Percentiles rank a stretch among this genome's conserved stretches.
phyloP scores from a whole-genome alignment of 2,113 vertebrate species.

The Microtus montanus region DNA sequence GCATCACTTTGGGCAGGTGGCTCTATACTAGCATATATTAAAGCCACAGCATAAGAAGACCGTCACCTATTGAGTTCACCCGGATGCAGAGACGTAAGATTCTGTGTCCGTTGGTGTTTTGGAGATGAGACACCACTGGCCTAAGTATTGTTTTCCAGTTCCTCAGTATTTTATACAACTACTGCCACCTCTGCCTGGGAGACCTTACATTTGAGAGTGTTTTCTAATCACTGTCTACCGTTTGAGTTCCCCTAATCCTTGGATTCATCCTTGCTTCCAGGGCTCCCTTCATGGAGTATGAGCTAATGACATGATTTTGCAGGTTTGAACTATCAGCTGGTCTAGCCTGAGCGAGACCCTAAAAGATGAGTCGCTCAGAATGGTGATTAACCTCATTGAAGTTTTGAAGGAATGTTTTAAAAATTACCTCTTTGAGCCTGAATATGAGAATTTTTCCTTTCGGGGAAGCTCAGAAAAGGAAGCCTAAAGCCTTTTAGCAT shows the following conservation, averaged over 20 bases:
- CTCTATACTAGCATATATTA: constrained; percentile 35
- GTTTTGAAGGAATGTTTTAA: constrained; percentile 49
- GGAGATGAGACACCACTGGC: constrained; percentile 1
- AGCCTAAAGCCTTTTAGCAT: constrained; percentile 60
- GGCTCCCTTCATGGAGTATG: constrained; percentile 8
- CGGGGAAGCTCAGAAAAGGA: constrained; percentile 61
- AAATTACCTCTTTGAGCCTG: constrained; percentile 45
- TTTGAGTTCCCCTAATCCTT: constrained; percentile 25
- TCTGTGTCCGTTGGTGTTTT: not conserved
- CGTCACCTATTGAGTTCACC: not conserved
- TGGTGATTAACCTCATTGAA: not conserved
- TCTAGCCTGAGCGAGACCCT: not conserved
- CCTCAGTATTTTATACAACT: constrained; percentile 54
- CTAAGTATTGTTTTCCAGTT: constrained; percentile 19
- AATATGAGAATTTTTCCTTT: constrained; percentile 71
- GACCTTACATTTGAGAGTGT: constrained; percentile 41
- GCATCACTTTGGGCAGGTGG: not conserved
- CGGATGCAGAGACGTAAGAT: not conserved
- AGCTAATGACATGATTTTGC: not conserved
- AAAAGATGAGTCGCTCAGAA: not conserved
- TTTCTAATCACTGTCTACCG: constrained; percentile 26
- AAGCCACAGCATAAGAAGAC: constrained; percentile 17
- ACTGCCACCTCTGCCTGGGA: constrained; percentile 2
- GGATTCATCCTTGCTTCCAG: constrained; percentile 39
- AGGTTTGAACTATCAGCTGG: not conserved